A percentile compares a stretch with the other conserved stretches of the same genome.
Evolutionary conservation across 2,113 vertebrate species (phyloP).

Genomic region (Macheiramphus alcinus): DNA sequence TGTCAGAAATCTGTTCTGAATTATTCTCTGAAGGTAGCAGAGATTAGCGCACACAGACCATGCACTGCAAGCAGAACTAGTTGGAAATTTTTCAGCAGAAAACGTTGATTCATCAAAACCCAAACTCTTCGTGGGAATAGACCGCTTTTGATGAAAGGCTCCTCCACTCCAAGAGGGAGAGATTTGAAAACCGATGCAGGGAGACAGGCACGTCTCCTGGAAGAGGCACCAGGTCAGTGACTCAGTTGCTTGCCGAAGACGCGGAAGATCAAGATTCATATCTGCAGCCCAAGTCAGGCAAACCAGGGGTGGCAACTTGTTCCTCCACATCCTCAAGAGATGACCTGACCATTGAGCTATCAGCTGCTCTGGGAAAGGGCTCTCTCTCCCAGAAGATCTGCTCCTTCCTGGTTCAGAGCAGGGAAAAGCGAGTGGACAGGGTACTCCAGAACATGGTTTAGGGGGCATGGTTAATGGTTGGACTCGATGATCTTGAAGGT

Average conservation of each 20-base stretch:
- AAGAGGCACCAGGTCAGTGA: neutral
- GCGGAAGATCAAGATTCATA: accelerated
- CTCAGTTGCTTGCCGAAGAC: neutral
- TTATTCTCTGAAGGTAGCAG: neutral
- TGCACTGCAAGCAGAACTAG: neutral
- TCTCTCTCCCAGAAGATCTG: neutral
- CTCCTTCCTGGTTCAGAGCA: neutral
- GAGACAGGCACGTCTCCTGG: neutral
- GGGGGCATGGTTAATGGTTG: too few species aligned
- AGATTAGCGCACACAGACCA: neutral
- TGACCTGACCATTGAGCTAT: neutral
- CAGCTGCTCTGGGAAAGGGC: neutral
- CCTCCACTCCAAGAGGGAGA: neutral
- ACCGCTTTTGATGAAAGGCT: neutral
- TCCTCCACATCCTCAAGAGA: neutral
- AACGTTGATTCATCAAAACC: constrained; percentile 22
- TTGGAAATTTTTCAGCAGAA: neutral
- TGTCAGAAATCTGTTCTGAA: neutral
- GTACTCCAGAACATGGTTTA: too few species aligned
- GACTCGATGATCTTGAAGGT: too few species aligned
- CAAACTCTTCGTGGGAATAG: neutral
- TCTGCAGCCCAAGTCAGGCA: neutral
- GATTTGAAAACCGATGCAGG: neutral
- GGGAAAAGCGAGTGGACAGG: too few species aligned
- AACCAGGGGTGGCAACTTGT: neutral